Percentiles rank a stretch among this genome's conserved stretches.
Conservation (phyloP, 35 echinoderm and acorn worm genomes). For the Eucidaris tribuloides region DNA sequence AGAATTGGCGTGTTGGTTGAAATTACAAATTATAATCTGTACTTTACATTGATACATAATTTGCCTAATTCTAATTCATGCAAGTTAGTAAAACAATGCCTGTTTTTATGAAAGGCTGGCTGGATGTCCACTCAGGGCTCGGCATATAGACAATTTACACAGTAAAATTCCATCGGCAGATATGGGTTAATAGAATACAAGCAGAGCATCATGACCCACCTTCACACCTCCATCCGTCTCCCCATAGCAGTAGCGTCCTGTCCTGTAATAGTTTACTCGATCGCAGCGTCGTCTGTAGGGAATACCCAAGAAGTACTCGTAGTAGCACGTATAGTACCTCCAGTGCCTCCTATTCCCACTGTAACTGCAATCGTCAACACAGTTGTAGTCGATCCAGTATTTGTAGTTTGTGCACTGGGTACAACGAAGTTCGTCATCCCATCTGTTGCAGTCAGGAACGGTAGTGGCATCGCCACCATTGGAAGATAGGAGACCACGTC, state of each 20-base stretch:
- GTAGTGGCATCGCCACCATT: constrained; percentile 70
- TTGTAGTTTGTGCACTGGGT: constrained; percentile 41
- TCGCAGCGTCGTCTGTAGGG: neutral
- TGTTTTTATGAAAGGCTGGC: too few relatives aligned
- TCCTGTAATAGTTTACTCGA: too few relatives aligned
- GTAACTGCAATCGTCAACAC: constrained; percentile 45
- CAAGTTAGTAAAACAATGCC: too few relatives aligned
- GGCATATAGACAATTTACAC: too few relatives aligned
- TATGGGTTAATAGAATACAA: neutral
- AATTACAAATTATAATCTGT: too few relatives aligned
- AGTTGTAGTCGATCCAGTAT: constrained; percentile 74
- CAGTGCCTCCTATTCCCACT: neutral
- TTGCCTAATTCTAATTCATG: too few relatives aligned
- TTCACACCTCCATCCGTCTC: constrained; percentile 31
- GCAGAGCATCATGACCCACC: neutral
- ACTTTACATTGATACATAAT: too few relatives aligned
- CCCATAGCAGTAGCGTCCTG: constrained; percentile 56
- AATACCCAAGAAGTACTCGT: too few relatives aligned
- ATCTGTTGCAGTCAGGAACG: constrained; percentile 54
- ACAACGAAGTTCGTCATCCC: constrained; percentile 60
- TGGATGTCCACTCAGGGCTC: too few relatives aligned
- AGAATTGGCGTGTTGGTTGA: too few relatives aligned
- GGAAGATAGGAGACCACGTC: constrained; percentile 44
- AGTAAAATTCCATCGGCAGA: too few relatives aligned
- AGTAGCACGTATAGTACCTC: neutral